A percentile compares a stretch with the other conserved stretches of the same genome.
These are phyloP conservation scores for Esperia sulphurella DNA, from an alignment of 2,888 invertebrate genomes.

Conservation along the genomic window DNA sequence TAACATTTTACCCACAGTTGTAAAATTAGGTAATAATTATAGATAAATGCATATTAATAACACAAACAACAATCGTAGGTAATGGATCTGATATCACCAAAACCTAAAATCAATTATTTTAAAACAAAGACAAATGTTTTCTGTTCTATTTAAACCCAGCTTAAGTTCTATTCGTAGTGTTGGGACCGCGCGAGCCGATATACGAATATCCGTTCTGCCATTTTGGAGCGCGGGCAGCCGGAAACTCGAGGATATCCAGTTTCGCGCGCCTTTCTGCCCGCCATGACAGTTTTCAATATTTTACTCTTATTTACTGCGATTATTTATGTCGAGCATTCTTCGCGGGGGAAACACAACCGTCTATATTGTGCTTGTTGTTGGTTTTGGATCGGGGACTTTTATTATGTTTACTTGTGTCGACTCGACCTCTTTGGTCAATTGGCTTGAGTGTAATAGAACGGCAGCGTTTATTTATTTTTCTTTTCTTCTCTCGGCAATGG, in stretches of 20 bases:
- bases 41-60: too few relatives aligned
- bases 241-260: slow-evolving; percentile 75
- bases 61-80: too few relatives aligned
- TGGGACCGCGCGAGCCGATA: slow-evolving; percentile 48
- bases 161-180: slow-evolving; percentile 28
- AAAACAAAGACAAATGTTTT: slow-evolving; percentile 32
- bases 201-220: slow-evolving; percentile 72
- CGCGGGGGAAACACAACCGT: slow-evolving; percentile 46
- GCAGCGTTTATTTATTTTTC: slow-evolving; percentile 9
- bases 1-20: too few relatives aligned
- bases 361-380: slow-evolving; percentile 47
- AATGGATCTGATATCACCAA: too few relatives aligned
- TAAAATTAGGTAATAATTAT: too few relatives aligned
- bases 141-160: slow-evolving; percentile 17
- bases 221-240: slow-evolving; percentile 71
- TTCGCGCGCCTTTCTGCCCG: slow-evolving; percentile 70
- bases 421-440: slow-evolving; percentile 13
- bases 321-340: slow-evolving; percentile 74
- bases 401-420: slow-evolving; percentile 25
- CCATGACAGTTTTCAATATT: slow-evolving; percentile 78
- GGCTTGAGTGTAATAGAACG: slow-evolving; percentile 14
- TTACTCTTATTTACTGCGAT: slow-evolving; percentile 77
- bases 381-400: slow-evolving; percentile 29
- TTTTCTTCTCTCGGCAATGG: background rate
- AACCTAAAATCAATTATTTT: background rate